Percentiles rank a stretch among this genome's conserved stretches.
phyloP scores from a whole-genome alignment of 2,888 invertebrate genomes.

The Abrostola triplasia region DNA sequence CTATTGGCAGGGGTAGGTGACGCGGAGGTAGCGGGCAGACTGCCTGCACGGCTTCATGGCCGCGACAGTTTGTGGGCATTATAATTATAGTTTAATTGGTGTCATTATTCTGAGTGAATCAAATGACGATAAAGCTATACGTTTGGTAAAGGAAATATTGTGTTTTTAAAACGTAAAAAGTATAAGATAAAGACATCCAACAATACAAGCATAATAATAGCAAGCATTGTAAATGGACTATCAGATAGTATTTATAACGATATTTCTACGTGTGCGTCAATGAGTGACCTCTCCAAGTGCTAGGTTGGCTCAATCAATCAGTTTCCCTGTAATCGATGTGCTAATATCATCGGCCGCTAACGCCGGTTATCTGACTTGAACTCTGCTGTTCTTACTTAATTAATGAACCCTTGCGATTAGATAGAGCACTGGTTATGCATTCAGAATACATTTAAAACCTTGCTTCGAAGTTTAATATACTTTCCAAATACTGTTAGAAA shows the following conservation, averaged over 20 bases:
- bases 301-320: slow-evolving; percentile 4
- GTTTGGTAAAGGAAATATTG: no score
- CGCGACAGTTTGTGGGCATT: slow-evolving; percentile 23
- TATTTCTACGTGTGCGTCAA: background rate
- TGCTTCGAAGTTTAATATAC: background rate
- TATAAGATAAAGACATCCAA: no score
- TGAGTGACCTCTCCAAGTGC: slow-evolving; percentile 17
- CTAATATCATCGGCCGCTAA: slow-evolving; percentile 34
- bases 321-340: slow-evolving; percentile 20
- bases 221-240: no score
- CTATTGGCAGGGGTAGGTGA: slow-evolving; percentile 44
- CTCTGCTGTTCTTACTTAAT: slow-evolving; percentile 28
- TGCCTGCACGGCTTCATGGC: slow-evolving; percentile 43
- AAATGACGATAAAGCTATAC: no score
- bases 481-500: no score
- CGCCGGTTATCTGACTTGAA: slow-evolving; percentile 48
- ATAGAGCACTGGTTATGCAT: background rate
- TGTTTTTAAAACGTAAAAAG: no score
- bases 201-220: no score
- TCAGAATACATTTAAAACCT: background rate
- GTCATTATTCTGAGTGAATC: slow-evolving; percentile 27
- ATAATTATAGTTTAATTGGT: slow-evolving; percentile 36
- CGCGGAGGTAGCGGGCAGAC: slow-evolving; percentile 32
- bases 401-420: slow-evolving; percentile 10
- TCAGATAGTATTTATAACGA: background rate